These are phyloP conservation scores for Amia ocellicauda DNA, from an alignment of 2,113 vertebrate species.

Conservation along the genomic window DNA sequence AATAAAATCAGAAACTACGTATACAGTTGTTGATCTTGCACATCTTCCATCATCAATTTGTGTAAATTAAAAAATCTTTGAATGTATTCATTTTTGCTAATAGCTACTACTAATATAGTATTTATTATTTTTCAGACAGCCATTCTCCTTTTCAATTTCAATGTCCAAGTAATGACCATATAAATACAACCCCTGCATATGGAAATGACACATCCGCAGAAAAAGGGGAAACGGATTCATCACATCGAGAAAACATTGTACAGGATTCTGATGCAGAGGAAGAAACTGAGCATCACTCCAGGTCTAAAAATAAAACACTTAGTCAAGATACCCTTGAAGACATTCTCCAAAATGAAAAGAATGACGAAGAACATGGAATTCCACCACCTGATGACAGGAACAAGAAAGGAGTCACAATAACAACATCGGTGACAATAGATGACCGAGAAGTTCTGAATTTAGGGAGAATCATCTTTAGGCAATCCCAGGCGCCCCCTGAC, in stretches of 20 bases:
- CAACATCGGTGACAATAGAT: slow-evolving; percentile 59
- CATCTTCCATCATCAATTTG: too few species aligned
- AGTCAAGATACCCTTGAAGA: slow-evolving; percentile 41
- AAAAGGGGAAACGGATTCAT: slow-evolving; percentile 47
- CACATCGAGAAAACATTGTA: slow-evolving; percentile 41
- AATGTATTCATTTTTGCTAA: too few species aligned
- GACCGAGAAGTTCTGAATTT: slow-evolving; percentile 41
- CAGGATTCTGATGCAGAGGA: slow-evolving; percentile 49
- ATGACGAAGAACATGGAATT: slow-evolving; percentile 36
- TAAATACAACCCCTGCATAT: slow-evolving; percentile 25
- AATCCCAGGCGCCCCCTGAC: slow-evolving; percentile 37
- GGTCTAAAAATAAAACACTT: slow-evolving; percentile 40
- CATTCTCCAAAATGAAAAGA: slow-evolving; percentile 46
- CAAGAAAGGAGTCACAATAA: slow-evolving; percentile 41
- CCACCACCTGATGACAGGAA: slow-evolving; percentile 29
- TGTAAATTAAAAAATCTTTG: too few species aligned
- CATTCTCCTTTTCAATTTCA: slow-evolving; percentile 38
- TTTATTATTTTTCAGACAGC: slow-evolving; percentile 44
- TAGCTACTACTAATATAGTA: not conserved
- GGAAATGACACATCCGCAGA: slow-evolving; percentile 41
- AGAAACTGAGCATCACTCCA: slow-evolving; percentile 35
- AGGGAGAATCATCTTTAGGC: slow-evolving; percentile 53
- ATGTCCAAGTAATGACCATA: slow-evolving; percentile 34
- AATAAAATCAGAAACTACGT: too few species aligned
- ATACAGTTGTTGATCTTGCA: too few species aligned